Evolutionary conservation across 2,888 invertebrate species (phyloP).

Genomic region (Polyommatus iphigenia): DNA sequence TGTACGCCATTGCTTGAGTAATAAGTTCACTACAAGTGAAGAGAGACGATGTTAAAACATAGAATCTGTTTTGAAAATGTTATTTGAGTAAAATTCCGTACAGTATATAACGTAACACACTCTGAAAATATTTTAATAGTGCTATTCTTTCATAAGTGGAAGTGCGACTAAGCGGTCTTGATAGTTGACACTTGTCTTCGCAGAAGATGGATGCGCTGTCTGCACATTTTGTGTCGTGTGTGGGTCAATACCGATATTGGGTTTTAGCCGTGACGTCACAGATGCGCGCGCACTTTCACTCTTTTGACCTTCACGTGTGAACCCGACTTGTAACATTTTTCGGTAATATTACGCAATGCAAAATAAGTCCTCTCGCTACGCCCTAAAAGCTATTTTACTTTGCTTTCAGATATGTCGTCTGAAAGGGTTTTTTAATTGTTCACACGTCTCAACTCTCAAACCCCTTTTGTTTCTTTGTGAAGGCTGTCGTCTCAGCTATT

Average conservation of each 20-base stretch:
- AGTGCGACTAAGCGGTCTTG: constrained; percentile 3
- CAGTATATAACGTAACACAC: too few species aligned
- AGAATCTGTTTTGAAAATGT: not conserved
- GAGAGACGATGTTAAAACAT: not conserved
- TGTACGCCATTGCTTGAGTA: not conserved
- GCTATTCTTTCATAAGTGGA: not conserved
- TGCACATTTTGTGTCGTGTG: constrained; percentile 37
- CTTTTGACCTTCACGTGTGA: constrained; percentile 56
- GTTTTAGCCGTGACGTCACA: constrained; percentile 57
- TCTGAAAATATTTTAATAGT: not conserved
- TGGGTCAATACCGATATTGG: constrained; percentile 49
- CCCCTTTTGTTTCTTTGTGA: not conserved
- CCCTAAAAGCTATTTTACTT: not conserved
- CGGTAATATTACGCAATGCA: not conserved
- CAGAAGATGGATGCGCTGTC: constrained; percentile 38
- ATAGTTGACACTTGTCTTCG: constrained; percentile 22
- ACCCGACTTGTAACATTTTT: not conserved
- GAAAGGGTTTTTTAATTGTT: not conserved
- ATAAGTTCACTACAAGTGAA: not conserved
- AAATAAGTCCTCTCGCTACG: not conserved
- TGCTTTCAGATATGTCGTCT: not conserved
- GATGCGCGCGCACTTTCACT: constrained; percentile 59
- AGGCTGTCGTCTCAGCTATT: not conserved
- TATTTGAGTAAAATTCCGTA: not conserved
- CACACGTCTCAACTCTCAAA: not conserved